Conservation (phyloP, 2,113 vertebrate species). For the Oreochromis niloticus region DNA sequence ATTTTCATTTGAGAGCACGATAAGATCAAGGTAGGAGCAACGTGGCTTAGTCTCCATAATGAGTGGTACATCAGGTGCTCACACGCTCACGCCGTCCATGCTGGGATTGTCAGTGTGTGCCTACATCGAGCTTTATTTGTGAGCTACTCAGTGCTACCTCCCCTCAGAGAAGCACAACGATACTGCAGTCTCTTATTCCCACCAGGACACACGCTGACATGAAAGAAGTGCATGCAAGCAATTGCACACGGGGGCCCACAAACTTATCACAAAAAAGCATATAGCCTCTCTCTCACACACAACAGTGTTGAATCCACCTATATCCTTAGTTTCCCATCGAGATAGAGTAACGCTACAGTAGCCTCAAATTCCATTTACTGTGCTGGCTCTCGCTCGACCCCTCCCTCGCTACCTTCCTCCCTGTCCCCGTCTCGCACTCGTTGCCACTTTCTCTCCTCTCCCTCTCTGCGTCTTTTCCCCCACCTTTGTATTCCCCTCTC, state of each 20-base stretch:
- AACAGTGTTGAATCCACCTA: conserved; percentile 33
- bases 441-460: background rate
- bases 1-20: background rate
- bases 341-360: conserved; percentile 58
- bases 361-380: conserved; percentile 60
- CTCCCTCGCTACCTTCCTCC: background rate
- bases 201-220: background rate
- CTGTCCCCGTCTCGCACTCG: conserved; percentile 11
- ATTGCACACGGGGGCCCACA: background rate
- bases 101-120: background rate
- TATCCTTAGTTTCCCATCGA: conserved; percentile 53
- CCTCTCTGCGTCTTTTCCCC: background rate
- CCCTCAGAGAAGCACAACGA: background rate
- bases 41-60: background rate
- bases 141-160: background rate
- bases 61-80: background rate
- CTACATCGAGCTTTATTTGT: background rate
- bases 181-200: background rate
- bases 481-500: conserved; percentile 9
- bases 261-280: conserved; percentile 27
- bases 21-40: background rate
- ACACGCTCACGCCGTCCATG: background rate
- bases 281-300: conserved; percentile 20
- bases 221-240: background rate
- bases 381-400: conserved; percentile 12